phyloP scores from a whole-genome alignment of 2,888 invertebrate genomes.

The Clanis bilineata region DNA sequence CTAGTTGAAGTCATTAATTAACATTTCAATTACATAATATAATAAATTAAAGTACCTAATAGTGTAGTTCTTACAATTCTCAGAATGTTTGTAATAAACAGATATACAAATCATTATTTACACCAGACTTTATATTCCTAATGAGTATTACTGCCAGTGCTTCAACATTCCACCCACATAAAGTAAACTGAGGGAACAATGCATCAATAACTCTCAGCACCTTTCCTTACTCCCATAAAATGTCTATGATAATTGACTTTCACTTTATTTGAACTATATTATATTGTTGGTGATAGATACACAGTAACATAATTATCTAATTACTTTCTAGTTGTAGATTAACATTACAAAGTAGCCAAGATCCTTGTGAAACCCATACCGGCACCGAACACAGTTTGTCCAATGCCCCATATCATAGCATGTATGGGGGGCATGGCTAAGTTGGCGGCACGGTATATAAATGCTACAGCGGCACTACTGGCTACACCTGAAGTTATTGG shows the following conservation, averaged over 20 bases:
- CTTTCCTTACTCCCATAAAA: constrained; percentile 43
- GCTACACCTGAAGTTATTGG: constrained; percentile 94
- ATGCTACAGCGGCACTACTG: constrained; percentile 95
- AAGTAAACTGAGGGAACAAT: constrained; percentile 34
- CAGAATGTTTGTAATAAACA: neutral
- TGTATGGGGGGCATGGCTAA: constrained; percentile 95
- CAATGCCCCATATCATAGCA: constrained; percentile 97
- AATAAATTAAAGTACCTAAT: neutral
- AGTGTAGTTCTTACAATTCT: neutral
- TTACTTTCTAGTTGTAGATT: neutral
- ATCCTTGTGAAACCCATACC: constrained; percentile 96
- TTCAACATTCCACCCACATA: constrained; percentile 15
- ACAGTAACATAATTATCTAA: constrained; percentile 18
- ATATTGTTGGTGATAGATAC: constrained; percentile 6
- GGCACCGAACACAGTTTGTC: constrained; percentile 94
- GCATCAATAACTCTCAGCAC: constrained; percentile 44
- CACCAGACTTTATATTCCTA: constrained; percentile 19
- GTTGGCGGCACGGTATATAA: constrained; percentile 95
- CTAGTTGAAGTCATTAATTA: neutral
- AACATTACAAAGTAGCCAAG: constrained; percentile 91
- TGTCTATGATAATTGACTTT: constrained; percentile 60
- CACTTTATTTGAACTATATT: constrained; percentile 41
- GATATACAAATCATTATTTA: constrained; percentile 1
- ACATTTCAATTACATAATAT: neutral
- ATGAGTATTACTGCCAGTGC: constrained; percentile 41